Conservation (phyloP, 2,113 vertebrate species). For the Coracopsis vasa region DNA sequence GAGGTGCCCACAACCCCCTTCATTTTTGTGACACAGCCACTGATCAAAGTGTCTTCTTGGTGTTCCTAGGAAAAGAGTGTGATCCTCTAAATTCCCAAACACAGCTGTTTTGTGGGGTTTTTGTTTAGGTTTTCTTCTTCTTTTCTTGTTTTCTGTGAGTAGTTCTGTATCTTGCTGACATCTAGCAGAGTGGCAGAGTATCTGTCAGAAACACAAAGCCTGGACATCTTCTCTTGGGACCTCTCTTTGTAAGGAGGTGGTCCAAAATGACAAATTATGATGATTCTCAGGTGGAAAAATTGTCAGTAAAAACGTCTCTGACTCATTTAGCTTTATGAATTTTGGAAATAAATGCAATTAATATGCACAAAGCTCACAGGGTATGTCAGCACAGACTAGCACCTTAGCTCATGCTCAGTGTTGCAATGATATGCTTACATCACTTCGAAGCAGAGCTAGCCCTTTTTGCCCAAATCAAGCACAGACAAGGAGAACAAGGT, state of each 20-base stretch:
- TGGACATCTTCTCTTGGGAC: not conserved
- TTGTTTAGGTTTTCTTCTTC: not conserved
- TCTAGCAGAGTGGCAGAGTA: not conserved
- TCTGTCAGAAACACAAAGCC: not conserved
- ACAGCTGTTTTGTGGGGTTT: rapidly evolving
- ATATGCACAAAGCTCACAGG: not conserved
- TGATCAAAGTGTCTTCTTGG: not conserved
- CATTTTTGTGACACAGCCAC: not conserved
- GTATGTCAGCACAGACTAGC: not conserved
- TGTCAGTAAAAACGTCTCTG: not conserved
- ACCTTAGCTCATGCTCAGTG: not conserved
- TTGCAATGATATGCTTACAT: not conserved
- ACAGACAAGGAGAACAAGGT: not conserved
- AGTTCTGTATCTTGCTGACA: not conserved
- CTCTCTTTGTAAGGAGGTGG: not conserved
- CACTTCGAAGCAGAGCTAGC: not conserved
- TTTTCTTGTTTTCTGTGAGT: not conserved
- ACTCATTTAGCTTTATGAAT: not conserved
- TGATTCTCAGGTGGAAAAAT: not conserved
- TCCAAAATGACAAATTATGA: not conserved
- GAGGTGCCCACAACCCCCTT: not conserved
- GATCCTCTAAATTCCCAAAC: not conserved
- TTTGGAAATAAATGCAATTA: not conserved
- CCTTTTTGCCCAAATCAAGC: not conserved
- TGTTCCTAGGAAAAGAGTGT: not conserved